phyloP scores from a whole-genome alignment of 2,797 vertebrate species.

The Danio albolineatus region DNA sequence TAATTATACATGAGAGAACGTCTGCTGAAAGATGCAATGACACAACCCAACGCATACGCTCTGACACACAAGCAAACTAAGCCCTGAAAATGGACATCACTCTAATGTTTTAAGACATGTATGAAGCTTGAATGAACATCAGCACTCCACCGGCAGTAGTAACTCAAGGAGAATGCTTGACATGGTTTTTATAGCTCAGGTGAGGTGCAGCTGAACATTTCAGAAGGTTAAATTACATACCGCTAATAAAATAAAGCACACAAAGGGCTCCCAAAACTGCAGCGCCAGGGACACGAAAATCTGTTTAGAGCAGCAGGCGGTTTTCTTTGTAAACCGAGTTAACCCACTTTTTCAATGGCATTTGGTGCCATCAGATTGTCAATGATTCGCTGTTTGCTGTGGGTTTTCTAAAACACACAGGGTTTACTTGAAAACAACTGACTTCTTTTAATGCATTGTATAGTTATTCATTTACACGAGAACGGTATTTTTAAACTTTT shows the following conservation, averaged over 20 bases:
- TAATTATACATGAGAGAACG: conserved; percentile 40
- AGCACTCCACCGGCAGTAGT: background rate
- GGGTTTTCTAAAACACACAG: background rate
- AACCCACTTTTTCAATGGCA: conserved; percentile 25
- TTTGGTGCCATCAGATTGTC: background rate
- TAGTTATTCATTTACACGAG: too few species aligned
- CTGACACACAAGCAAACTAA: conserved; percentile 34
- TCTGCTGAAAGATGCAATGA: conserved; percentile 22
- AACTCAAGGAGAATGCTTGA: conserved; percentile 23
- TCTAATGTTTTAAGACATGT: conserved; percentile 21
- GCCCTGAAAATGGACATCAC: background rate
- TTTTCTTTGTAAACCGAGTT: conserved; percentile 13
- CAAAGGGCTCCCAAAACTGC: background rate
- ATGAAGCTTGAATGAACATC: conserved; percentile 42
- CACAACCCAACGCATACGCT: conserved; percentile 34
- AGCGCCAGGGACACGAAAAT: background rate
- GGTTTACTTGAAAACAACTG: too few species aligned
- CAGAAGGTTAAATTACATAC: background rate
- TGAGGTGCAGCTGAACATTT: conserved; percentile 17
- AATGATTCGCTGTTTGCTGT: background rate
- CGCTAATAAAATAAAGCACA: background rate
- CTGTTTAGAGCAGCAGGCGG: background rate
- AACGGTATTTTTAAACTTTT: too few species aligned
- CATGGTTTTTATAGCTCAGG: conserved; percentile 1
- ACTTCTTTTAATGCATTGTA: too few species aligned